These are phyloP conservation scores for Zhuqinia jingwanae DNA, from an alignment of 2,888 invertebrate genomes.

Conservation along the genomic window DNA sequence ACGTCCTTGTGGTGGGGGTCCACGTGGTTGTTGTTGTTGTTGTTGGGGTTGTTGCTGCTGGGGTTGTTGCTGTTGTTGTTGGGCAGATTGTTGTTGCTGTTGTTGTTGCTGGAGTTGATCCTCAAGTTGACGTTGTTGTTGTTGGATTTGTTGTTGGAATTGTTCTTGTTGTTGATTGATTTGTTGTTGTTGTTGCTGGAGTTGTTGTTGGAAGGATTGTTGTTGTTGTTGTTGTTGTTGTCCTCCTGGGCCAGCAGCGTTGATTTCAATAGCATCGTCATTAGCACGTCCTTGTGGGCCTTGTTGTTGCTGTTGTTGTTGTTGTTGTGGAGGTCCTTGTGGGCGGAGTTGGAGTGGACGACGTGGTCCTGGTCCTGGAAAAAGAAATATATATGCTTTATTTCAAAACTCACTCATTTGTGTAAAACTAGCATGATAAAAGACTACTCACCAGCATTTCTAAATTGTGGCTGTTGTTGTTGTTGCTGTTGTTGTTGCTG, in stretches of 20 bases:
- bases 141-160: slow-evolving; percentile 50
- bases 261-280: slow-evolving; percentile 55
- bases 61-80: slow-evolving; percentile 50
- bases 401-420: no score
- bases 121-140: slow-evolving; percentile 67
- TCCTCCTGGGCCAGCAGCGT: slow-evolving; percentile 37
- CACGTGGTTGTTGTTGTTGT: slow-evolving; percentile 67
- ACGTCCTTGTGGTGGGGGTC: slow-evolving; percentile 80
- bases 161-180: slow-evolving; percentile 21
- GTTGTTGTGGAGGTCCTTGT: slow-evolving; percentile 71
- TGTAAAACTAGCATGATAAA: no score
- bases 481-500: no score
- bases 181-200: slow-evolving; percentile 41
- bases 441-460: slow-evolving; percentile 41
- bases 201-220: slow-evolving; percentile 46
- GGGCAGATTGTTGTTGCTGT: slow-evolving; percentile 29
- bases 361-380: slow-evolving; percentile 36
- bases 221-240: slow-evolving; percentile 60
- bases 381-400: no score
- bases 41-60: slow-evolving; percentile 62
- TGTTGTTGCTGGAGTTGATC: slow-evolving; percentile 67
- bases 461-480: slow-evolving; percentile 47
- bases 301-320: slow-evolving; percentile 68
- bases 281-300: slow-evolving; percentile 80
- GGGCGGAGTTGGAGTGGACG: slow-evolving; percentile 71